Percentiles rank a stretch among this genome's conserved stretches.
Evolutionary conservation across 2,888 invertebrate genomes (phyloP).

Genomic region (Cantharis rustica): DNA sequence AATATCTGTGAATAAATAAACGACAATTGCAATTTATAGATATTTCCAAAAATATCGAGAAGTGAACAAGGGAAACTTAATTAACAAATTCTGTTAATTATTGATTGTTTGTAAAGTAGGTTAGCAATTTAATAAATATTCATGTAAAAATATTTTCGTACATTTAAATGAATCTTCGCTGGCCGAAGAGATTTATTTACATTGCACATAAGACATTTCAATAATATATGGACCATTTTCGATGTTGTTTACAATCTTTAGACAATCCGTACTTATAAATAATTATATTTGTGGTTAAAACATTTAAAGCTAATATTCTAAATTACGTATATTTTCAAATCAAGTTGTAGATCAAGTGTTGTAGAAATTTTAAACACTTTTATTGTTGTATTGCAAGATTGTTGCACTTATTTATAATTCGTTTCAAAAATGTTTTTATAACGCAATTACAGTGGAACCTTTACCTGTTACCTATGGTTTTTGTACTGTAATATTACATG

Average conservation of each 20-base stretch:
- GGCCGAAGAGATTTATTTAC: constrained; percentile 20
- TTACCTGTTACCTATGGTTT: no score
- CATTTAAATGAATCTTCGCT: constrained; percentile 16
- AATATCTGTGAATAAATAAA: neutral
- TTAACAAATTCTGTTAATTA: neutral
- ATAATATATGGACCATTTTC: constrained; percentile 24
- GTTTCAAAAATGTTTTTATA: constrained; percentile 3
- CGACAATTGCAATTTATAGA: neutral
- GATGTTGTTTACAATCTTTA: constrained; percentile 24
- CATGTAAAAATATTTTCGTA: constrained; percentile 28
- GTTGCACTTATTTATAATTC: constrained; percentile 9
- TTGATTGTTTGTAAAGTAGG: neutral
- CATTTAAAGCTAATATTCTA: constrained; percentile 28
- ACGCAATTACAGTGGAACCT: neutral
- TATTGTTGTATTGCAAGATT: constrained; percentile 6
- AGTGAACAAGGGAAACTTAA: neutral
- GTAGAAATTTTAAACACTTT: constrained; percentile 4
- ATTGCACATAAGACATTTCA: constrained; percentile 13
- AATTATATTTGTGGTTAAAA: constrained; percentile 19
- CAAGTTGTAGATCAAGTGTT: constrained; percentile 10
- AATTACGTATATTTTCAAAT: constrained; percentile 22
- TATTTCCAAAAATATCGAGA: neutral
- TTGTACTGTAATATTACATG: neutral
- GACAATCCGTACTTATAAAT: constrained; percentile 22
- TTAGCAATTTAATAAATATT: neutral